Percentiles rank a stretch among this genome's conserved stretches.
phyloP scores from a whole-genome alignment of 2,113 vertebrate genomes.

The Thalassarche chlororhynchos region DNA sequence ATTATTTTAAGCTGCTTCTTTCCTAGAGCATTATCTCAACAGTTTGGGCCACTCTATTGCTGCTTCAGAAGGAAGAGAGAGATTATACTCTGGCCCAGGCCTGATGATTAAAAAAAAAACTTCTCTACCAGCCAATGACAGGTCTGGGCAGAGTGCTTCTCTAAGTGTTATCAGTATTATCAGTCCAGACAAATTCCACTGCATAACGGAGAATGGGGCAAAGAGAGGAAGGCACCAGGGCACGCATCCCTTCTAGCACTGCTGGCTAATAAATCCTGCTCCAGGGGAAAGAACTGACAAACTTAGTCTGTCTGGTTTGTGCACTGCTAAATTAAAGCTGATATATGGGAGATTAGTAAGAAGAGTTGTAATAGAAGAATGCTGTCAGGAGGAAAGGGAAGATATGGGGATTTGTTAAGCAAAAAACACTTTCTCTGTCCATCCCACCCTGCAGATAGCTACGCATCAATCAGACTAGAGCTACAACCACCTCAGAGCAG shows the following conservation, averaged over 20 bases:
- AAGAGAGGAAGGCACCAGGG: background rate
- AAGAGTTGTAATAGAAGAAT: background rate
- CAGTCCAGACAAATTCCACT: background rate
- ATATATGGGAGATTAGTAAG: background rate
- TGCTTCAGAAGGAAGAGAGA: background rate
- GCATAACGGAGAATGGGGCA: background rate
- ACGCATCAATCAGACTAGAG: background rate
- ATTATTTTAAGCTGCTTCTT: background rate
- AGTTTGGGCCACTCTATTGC: background rate
- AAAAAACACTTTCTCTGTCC: background rate
- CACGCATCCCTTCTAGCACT: background rate
- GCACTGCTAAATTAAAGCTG: constrained; percentile 12
- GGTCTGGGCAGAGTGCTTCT: background rate
- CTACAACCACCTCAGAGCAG: background rate
- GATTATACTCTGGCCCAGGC: background rate
- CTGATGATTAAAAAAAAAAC: background rate
- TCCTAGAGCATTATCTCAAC: background rate
- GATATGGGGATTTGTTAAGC: background rate
- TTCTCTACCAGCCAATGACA: background rate
- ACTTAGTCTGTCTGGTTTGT: background rate
- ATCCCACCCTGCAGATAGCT: background rate
- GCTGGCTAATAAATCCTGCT: background rate
- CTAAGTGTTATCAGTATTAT: background rate
- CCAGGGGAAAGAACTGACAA: background rate
- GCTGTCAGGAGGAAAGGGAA: background rate